phyloP scores from a whole-genome alignment of 2,797 vertebrate genomes.

The Smutsia temminckii region DNA sequence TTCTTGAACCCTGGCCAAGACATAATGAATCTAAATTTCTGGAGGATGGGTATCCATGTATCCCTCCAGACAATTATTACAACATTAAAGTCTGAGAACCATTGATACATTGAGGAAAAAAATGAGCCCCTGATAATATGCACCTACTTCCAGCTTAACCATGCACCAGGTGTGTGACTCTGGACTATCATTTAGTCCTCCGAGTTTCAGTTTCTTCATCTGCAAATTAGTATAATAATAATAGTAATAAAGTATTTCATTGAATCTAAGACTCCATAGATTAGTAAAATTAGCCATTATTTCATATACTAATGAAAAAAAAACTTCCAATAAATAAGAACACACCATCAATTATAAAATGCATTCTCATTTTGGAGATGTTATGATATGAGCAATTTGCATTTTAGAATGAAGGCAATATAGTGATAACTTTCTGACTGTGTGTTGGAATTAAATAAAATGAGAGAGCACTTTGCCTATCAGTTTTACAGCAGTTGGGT shows the following conservation, averaged over 20 bases:
- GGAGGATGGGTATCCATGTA: not conserved
- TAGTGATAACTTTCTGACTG: not conserved
- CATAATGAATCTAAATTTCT: slow-evolving; percentile 2
- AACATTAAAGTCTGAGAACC: slow-evolving; percentile 29
- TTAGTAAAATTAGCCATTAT: slow-evolving; percentile 7
- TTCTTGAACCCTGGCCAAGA: not conserved
- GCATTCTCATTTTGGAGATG: slow-evolving; percentile 6
- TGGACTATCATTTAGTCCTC: not conserved
- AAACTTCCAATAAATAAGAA: not conserved
- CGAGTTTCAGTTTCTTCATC: not conserved
- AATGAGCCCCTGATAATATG: not conserved
- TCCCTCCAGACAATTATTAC: not conserved
- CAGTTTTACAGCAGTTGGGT: not conserved
- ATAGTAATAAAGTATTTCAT: not conserved
- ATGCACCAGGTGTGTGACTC: not conserved
- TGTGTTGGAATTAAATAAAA: not conserved
- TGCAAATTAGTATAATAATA: not conserved
- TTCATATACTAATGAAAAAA: slow-evolving; percentile 21
- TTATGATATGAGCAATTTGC: not conserved
- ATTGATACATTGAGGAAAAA: not conserved
- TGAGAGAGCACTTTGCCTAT: not conserved
- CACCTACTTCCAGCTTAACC: not conserved
- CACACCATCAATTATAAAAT: slow-evolving; percentile 23
- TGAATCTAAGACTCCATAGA: not conserved
- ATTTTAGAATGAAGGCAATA: slow-evolving; percentile 23